Base-by-base conservation (phyloP, 37 sponge, comb jelly and placozoan genomes). In the Dysidea cf. avara region DNA sequence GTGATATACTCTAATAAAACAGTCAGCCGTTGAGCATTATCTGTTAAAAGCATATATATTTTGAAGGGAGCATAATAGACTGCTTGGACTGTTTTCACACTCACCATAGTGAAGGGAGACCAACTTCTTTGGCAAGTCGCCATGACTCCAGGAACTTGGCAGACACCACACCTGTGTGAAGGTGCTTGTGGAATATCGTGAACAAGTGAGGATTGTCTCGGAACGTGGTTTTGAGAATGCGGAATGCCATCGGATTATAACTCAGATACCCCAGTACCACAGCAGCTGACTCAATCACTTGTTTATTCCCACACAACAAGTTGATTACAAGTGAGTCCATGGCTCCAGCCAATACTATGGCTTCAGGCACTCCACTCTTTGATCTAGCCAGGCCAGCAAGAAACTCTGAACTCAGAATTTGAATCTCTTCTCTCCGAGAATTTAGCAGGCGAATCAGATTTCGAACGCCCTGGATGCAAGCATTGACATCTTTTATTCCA, bases 261-360 rank as follows among this genome's bases (percentile, higher is more conserved):
- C 88, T 70, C 39, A 91, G 64, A 47, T 87, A 95, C 11, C 96
- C 96, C 58, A 95, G 61, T 2, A 84, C 96, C 0, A 75, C 78
- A 22, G 83, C 65, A 17, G 85, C 67, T 22, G 62, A 66, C 38
- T 78, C 79, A 14, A 76, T 56, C 6, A 92, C 73, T 13, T 85
- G 82, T 6, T 55, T 61, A 43, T 64, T 86, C 14, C 66, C 52
- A 7, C 61, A 67, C 30, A 33, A 11, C 18, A 92, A 69, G 26
- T 84, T 83, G 12, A 12, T 22, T 20, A 92, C 52, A 24, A 92
- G 57, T 53, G 76, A 75, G 11, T 79, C 73, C 31, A 92, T 68
- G 11, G 57, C 86, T 24, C 93, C 93, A 33, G 89, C 88, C 67
- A 75, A 74, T 17, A 87, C 75, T 13, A 88, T 34, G 34, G 88